Evolutionary conservation across 2,888 invertebrate genomes (phyloP), one percentile per base, ranked within the genome.

Genomic region (Rhaphigaster nebulosa): DNA sequence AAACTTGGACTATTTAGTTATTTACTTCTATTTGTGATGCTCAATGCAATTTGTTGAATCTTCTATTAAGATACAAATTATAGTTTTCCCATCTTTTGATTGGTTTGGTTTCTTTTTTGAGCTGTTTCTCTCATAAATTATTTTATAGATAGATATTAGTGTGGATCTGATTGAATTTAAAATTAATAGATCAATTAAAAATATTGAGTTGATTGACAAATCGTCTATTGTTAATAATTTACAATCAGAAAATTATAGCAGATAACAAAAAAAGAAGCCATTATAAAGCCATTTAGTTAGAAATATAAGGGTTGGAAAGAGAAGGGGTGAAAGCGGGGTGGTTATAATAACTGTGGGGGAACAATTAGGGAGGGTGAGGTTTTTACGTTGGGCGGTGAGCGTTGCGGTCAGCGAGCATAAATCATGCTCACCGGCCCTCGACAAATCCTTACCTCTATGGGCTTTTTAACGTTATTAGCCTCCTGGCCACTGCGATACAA

Each of bases 401-500:
- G 70, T 76, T 76, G 70, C 70, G 70, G 70, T 76, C 70, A 76
- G 38, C 70, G 70, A 76, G 38, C 70, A 76, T 76, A 76, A 76
- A 76, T 76, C 70, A 76, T 76, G 70, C 70, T 38, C 70, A 20
- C 26, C 38, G 70, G 20, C 70, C 70, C 70, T 38, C 34, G 70
- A 23, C 70, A 76, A 76, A 38, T 76, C 70, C 70, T 76, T 76
- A 76, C 34, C 38, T 38, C 34, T 18, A 29, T 18, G 8, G 38
- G 20, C 70, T 38, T 76, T 76, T 76, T 76, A 76, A 76, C 70
- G 70, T 76, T 76, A 76, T 76, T 76, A 76, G 70, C 70, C 38
- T 6, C 12, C 8, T 5, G 60, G 1, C 4, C 60, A 12, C n/a
- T 18, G 13, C 34, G 20, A 38, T 38, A 76, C 70, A 76, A 76